Percentiles rank a stretch among this genome's conserved stretches.
Conservation (phyloP, 2,888 invertebrate species). For the Cristatella mucedo region DNA sequence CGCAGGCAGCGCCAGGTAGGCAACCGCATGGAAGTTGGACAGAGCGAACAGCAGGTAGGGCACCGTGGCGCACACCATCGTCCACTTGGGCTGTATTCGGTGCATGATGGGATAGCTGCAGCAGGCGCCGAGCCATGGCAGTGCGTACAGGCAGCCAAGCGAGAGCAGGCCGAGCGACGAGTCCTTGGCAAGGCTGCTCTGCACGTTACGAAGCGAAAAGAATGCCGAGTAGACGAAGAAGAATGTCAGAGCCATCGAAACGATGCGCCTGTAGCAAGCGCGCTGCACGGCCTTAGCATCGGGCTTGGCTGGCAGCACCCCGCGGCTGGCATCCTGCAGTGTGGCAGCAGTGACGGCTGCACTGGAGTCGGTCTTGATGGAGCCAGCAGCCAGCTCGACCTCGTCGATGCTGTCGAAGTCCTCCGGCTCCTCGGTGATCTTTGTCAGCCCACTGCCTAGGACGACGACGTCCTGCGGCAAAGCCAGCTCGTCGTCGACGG, state of each 20-base stretch:
- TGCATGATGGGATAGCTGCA: not conserved
- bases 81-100: not conserved
- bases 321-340: not conserved
- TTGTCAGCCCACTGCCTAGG: no score
- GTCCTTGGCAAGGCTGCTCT: slow-evolving; percentile 1
- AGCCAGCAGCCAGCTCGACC: no score
- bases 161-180: not conserved
- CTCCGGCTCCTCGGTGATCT: no score
- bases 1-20: slow-evolving; percentile 1
- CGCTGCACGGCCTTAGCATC: not conserved
- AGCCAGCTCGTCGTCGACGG: no score
- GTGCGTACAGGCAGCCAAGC: not conserved
- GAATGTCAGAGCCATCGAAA: not conserved
- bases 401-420: no score
- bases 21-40: not conserved
- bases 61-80: not conserved
- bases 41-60: not conserved
- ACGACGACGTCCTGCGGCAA: no score
- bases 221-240: not conserved
- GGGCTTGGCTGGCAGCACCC: not conserved
- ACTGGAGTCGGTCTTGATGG: no score
- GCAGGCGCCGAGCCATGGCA: slow-evolving; percentile 3
- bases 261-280: not conserved
- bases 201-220: not conserved
- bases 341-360: no score